phyloP scores from a whole-genome alignment of 2,113 vertebrate species.

The Crocuta crocuta region DNA sequence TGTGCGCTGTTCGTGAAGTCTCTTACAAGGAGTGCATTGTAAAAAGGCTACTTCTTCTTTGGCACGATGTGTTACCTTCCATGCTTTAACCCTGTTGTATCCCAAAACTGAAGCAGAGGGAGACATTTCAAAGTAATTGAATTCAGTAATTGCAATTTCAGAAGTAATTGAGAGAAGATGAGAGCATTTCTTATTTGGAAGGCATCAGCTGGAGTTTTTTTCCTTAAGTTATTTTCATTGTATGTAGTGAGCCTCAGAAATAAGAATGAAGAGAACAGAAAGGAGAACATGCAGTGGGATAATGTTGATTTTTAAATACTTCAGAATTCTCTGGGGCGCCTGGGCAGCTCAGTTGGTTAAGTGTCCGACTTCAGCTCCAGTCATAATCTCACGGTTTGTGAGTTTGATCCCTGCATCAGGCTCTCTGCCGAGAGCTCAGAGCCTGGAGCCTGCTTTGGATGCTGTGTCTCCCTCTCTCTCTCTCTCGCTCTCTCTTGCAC shows the following conservation, averaged over 20 bases:
- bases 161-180: conserved; percentile 38
- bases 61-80: neutral
- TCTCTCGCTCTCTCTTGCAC: too few relatives aligned
- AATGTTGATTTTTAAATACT: neutral
- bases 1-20: neutral
- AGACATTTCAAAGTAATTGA: conserved; percentile 34
- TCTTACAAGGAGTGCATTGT: neutral
- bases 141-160: conserved; percentile 56
- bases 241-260: neutral
- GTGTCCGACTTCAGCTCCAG: too few relatives aligned
- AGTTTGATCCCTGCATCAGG: too few relatives aligned
- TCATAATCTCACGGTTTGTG: too few relatives aligned
- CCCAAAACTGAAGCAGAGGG: neutral
- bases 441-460: too few relatives aligned
- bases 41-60: neutral
- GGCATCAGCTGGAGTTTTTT: neutral
- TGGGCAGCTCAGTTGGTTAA: too few relatives aligned
- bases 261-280: neutral
- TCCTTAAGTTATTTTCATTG: neutral
- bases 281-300: neutral
- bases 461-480: too few relatives aligned
- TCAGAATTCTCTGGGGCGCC: neutral
- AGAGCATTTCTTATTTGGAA: conserved; percentile 43
- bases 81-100: neutral
- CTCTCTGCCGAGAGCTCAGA: too few relatives aligned